Evolutionary conservation across 2,113 vertebrate genomes (phyloP).

Genomic region (Cyanistes caeruleus): DNA sequence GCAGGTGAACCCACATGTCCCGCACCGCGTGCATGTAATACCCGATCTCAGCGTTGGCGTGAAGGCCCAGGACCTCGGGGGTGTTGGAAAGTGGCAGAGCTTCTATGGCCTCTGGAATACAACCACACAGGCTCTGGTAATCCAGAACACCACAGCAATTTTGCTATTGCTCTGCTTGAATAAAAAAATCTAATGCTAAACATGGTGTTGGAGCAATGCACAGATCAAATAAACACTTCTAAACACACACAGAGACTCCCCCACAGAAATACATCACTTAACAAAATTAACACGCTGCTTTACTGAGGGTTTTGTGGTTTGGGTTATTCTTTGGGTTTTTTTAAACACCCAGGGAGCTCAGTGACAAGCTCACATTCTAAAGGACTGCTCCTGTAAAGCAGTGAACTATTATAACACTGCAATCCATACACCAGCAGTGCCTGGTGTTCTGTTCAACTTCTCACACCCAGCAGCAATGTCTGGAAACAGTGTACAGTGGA

Average conservation of each 20-base stretch:
- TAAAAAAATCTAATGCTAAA: not conserved
- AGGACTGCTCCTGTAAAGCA: not conserved
- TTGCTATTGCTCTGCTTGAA: not conserved
- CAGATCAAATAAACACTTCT: not conserved
- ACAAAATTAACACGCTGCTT: not conserved
- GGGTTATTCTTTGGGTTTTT: not conserved
- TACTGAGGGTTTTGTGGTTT: not conserved
- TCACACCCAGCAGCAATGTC: rapidly evolving
- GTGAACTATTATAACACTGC: not conserved
- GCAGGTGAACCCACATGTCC: constrained; percentile 87
- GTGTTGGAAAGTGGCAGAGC: constrained; percentile 86
- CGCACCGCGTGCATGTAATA: constrained; percentile 89
- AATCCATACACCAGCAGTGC: rapidly evolving
- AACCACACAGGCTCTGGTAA: not conserved
- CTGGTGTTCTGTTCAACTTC: not conserved
- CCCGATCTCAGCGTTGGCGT: constrained; percentile 92
- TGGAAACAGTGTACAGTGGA: rapidly evolving
- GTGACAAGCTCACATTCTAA: not conserved
- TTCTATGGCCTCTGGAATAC: constrained; percentile 85
- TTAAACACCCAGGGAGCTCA: not conserved
- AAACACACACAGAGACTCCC: not conserved
- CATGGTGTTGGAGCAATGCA: not conserved
- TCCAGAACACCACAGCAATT: not conserved
- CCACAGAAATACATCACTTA: not conserved
- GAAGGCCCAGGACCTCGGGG: constrained; percentile 90